Conservation (phyloP, 2,113 vertebrate genomes). For the Gnathonemus echidnorhynchus region DNA sequence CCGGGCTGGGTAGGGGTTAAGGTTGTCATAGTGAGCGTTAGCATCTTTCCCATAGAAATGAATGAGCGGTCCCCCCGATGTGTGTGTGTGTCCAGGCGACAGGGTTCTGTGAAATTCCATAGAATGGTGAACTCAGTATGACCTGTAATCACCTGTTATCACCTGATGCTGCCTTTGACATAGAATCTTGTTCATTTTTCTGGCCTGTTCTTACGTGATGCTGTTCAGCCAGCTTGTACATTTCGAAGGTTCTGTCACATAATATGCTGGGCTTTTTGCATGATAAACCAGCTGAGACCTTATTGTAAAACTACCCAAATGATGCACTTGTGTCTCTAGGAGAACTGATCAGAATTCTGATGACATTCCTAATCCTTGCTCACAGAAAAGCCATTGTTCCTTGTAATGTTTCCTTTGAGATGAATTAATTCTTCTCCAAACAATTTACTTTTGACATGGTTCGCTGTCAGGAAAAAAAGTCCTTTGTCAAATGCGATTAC, state of each 20-base stretch:
- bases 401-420: slow-evolving; percentile 18
- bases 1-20: too few species aligned
- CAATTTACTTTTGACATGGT: slow-evolving; percentile 30
- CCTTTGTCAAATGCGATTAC: slow-evolving; percentile 23
- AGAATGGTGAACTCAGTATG: background rate
- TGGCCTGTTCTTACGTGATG: slow-evolving; percentile 15
- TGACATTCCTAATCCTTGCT: slow-evolving; percentile 19
- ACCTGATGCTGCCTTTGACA: background rate
- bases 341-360: slow-evolving; percentile 21
- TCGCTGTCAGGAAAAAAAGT: slow-evolving; percentile 18
- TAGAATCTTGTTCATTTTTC: slow-evolving; percentile 14
- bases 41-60: too few species aligned
- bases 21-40: too few species aligned
- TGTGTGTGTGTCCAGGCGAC: background rate
- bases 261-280: background rate
- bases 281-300: background rate
- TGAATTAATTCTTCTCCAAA: slow-evolving; percentile 29
- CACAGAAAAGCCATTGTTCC: slow-evolving; percentile 26
- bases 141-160: background rate
- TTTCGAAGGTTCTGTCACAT: background rate
- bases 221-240: background rate
- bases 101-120: background rate
- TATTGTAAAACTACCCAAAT: background rate
- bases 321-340: slow-evolving; percentile 5
- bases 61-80: too few species aligned